Conservation (phyloP, 1,140 invertebrate species). For the Atta cephalotes region DNA sequence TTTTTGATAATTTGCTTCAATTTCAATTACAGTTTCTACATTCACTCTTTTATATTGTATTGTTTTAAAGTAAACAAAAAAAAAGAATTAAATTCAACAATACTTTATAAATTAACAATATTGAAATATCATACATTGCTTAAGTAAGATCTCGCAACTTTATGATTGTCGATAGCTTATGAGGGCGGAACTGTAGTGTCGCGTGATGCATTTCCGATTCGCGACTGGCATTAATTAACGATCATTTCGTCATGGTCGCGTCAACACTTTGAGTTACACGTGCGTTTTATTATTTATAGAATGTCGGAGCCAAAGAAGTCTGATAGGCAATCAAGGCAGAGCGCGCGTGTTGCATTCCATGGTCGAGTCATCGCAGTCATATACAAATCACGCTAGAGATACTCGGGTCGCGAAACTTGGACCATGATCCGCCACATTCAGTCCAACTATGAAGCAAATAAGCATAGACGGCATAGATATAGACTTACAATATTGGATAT, state of each 20-base stretch:
- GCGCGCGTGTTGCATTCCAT: constrained; percentile 75
- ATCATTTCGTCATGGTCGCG: constrained; percentile 60
- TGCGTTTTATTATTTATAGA: constrained; percentile 74
- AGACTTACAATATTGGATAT: constrained; percentile 11
- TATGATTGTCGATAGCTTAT: background rate
- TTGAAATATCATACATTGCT: background rate
- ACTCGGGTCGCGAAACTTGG: background rate
- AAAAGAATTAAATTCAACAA: background rate
- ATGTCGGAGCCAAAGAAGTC: constrained; percentile 62
- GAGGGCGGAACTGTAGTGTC: no score
- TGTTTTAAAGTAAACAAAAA: background rate
- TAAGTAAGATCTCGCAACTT: background rate
- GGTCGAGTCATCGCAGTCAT: constrained; percentile 71
- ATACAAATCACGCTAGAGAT: constrained; percentile 59
- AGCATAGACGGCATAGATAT: background rate
- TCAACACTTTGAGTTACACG: constrained; percentile 31
- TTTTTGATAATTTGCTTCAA: background rate
- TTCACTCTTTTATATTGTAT: background rate
- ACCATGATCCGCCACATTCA: background rate
- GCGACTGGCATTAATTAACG: constrained; percentile 65
- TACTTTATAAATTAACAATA: background rate
- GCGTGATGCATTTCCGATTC: background rate
- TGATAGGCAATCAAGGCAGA: constrained; percentile 78
- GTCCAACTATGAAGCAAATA: background rate
- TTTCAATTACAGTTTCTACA: background rate